Percentiles rank a stretch among this genome's conserved stretches.
Evolutionary conservation across 2,113 vertebrate genomes (phyloP).

Genomic region (Stictonetta naevosa): DNA sequence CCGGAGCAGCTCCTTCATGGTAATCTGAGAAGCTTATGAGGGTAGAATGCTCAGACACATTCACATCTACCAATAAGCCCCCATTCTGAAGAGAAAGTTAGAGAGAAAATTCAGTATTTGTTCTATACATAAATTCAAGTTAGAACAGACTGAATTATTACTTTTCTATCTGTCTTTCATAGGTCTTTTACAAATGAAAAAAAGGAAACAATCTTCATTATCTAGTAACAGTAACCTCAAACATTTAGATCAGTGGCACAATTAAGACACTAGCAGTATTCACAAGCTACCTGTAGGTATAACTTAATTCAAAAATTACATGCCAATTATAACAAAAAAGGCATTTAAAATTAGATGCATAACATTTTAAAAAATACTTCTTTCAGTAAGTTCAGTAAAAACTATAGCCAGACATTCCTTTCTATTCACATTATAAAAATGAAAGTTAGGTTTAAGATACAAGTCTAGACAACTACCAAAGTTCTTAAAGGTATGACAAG

Average conservation of each 20-base stretch:
- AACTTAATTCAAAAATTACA: background rate
- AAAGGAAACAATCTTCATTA: background rate
- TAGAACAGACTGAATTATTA: background rate
- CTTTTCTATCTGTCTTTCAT: background rate
- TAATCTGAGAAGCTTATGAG: conserved; percentile 90
- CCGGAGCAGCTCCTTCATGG: conserved; percentile 92
- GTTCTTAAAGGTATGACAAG: background rate
- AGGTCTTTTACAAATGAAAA: background rate
- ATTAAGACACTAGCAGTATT: background rate
- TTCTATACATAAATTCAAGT: background rate
- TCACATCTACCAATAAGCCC: conserved; percentile 90
- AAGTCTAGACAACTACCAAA: background rate
- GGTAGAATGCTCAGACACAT: conserved; percentile 86
- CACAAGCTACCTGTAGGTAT: background rate
- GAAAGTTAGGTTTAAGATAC: background rate
- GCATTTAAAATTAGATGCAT: background rate
- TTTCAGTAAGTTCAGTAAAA: background rate
- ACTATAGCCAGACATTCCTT: background rate
- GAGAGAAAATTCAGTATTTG: background rate
- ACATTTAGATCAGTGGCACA: background rate
- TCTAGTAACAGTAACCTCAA: background rate
- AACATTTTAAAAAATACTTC: background rate
- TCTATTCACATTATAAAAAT: background rate
- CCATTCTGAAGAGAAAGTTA: conserved; percentile 77
- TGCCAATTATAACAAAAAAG: background rate